Evolutionary conservation across 2,113 vertebrate genomes (phyloP).

Genomic region (Grus americana): DNA sequence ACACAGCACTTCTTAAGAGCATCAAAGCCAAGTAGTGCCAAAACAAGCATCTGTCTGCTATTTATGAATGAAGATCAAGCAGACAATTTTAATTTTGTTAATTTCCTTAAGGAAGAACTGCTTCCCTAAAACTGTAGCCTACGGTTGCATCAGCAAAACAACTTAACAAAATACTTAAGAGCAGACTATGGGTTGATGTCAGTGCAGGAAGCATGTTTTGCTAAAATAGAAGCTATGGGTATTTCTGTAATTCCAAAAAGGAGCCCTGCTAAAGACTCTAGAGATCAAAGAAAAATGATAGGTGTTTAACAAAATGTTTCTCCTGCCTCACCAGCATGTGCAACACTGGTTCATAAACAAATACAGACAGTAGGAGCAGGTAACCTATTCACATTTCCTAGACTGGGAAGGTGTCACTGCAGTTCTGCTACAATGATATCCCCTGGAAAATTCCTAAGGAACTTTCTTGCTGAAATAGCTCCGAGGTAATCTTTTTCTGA

Average conservation of each 20-base stretch:
- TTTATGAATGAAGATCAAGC: neutral
- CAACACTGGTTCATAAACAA: neutral
- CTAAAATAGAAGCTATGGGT: neutral
- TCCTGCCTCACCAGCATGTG: neutral
- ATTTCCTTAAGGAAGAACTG: neutral
- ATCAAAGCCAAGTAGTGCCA: neutral
- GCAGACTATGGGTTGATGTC: accelerated
- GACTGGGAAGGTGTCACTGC: neutral
- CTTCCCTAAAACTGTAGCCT: neutral
- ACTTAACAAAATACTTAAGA: neutral
- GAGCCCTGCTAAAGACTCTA: neutral
- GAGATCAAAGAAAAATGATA: neutral
- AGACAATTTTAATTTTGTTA: neutral
- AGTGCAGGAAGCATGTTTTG: neutral
- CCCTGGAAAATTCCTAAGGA: neutral
- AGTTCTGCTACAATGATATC: neutral
- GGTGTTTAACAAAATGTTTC: neutral
- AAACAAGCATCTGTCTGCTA: neutral
- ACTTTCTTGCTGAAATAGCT: neutral
- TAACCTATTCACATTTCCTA: neutral
- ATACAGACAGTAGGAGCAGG: neutral
- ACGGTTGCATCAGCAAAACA: neutral
- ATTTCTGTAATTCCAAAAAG: neutral
- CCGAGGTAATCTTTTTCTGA: neutral
- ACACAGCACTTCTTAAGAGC: neutral